phyloP scores from a whole-genome alignment of 2,888 invertebrate genomes.

The Thera obeliscata region DNA sequence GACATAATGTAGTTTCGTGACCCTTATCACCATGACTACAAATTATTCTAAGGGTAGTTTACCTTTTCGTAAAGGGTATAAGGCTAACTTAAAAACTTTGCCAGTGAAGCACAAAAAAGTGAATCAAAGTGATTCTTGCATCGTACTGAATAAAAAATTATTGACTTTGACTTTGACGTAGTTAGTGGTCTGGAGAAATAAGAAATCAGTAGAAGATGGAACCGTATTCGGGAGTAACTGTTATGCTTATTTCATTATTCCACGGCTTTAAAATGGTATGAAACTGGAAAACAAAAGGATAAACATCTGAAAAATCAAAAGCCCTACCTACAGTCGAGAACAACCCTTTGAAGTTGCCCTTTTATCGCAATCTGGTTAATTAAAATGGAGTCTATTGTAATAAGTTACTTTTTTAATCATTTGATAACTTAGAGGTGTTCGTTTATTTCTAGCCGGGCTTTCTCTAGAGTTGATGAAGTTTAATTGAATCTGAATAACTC shows the following conservation, averaged over 20 bases:
- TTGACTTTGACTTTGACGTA: too few relatives aligned
- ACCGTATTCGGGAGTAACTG: too few relatives aligned
- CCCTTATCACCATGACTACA: constrained; percentile 17
- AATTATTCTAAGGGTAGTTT: constrained; percentile 11
- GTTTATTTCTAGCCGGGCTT: constrained; percentile 17
- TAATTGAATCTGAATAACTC: constrained; percentile 18
- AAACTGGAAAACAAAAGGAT: too few relatives aligned
- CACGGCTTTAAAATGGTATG: too few relatives aligned
- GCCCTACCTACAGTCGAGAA: constrained; percentile 18
- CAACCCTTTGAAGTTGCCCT: constrained; percentile 32
- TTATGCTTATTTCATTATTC: too few relatives aligned
- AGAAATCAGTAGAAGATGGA: too few relatives aligned
- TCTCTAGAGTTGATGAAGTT: constrained; percentile 14
- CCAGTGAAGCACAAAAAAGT: neutral
- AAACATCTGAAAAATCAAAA: too few relatives aligned
- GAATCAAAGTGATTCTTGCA: too few relatives aligned
- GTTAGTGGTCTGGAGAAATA: too few relatives aligned
- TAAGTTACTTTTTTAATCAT: constrained; percentile 34
- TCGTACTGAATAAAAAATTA: too few relatives aligned
- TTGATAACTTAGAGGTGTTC: constrained; percentile 25
- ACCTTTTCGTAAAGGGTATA: constrained; percentile 7
- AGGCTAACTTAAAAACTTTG: neutral
- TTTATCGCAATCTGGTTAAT: constrained; percentile 39
- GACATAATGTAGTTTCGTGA: constrained; percentile 16
- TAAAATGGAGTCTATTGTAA: constrained; percentile 37